Evolutionary conservation across 2,888 invertebrate species (phyloP), one percentile per base, ranked within the genome.

Genomic region (Watsonalla cultraria): DNA sequence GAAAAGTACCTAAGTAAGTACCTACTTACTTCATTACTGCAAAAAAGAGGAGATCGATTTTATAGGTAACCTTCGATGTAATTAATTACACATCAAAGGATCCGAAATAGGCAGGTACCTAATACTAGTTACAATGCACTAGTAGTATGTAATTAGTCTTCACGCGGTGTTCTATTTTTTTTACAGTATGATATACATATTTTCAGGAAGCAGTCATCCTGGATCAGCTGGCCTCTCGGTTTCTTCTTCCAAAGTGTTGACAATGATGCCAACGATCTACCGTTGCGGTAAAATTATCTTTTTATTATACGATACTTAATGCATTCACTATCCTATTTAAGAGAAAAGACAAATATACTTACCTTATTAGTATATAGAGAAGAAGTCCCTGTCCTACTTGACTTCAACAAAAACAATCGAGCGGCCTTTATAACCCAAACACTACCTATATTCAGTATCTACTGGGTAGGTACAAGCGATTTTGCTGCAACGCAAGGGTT

Each of bases 151-250:
- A 8, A 8, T 37, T 37, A 37, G 7, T 37, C 6, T 45, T 45
- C 5, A 45, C 6, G 5, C n/a, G n/a, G 6, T 45, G 11, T 1
- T 5, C n/a, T 9, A 6, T 2, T n/a, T 9, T 42, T 2, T n/a
- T 9, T 42, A 46, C 8, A 35, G 8, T 37, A 24, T 13, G 2
- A 50, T 37, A 2, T 33, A 45, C 13, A 55, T 24, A 51, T 62
- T 86, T 82, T 51, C 85, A 95, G 95, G 55, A 94, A 94, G 64
- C 90, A 85, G 74, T 92, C 94, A 14, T 96, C 97, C 0, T 97
- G 97, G 97, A 97, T 97, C 73, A 97, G 97, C 79, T 97, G 97
- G 97, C 97, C 97, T 5, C 88, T 97, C 56, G 97, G 96, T 7
- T 96, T 97, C 80, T 93, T 97, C 70, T 95, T 97, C 84, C 96